phyloP scores from a whole-genome alignment of 2,888 invertebrate genomes.

The Phalera bucephala region DNA sequence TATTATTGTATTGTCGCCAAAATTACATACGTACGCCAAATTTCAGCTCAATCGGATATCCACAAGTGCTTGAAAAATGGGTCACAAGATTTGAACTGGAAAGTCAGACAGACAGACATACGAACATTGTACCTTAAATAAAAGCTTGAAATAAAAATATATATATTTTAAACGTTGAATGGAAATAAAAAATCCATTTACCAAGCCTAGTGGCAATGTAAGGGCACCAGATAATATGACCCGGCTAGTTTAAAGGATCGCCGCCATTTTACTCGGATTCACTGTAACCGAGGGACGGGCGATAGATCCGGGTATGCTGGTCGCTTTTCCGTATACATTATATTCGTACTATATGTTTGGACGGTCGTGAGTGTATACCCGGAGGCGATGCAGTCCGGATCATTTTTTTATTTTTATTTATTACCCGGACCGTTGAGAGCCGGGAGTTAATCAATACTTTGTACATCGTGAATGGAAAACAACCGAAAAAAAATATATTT shows the following conservation, averaged over 20 bases:
- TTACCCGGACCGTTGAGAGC: slow-evolving; percentile 50
- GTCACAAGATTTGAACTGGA: no score
- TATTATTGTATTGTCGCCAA: no score
- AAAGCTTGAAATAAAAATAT: no score
- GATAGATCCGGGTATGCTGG: slow-evolving; percentile 23
- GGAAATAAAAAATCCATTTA: slow-evolving; percentile 54
- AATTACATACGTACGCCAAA: no score
- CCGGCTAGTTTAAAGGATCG: slow-evolving; percentile 23
- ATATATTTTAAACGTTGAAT: slow-evolving; percentile 44
- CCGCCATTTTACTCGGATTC: slow-evolving; percentile 24
- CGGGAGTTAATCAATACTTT: slow-evolving; percentile 65
- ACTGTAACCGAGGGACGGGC: slow-evolving; percentile 12
- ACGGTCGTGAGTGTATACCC: slow-evolving; percentile 54
- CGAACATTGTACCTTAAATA: no score
- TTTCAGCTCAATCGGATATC: no score
- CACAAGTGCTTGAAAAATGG: no score
- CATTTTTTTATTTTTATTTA: slow-evolving; percentile 63
- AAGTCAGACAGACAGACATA: no score
- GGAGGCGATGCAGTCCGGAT: slow-evolving; percentile 53
- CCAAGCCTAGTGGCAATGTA: slow-evolving; percentile 45
- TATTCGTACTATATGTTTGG: slow-evolving; percentile 43
- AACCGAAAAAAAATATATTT: slow-evolving; percentile 42
- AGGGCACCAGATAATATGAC: slow-evolving; percentile 40
- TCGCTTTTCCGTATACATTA: slow-evolving; percentile 27
- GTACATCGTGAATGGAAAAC: slow-evolving; percentile 42